These are phyloP conservation scores for Amphipoea oculea DNA, from an alignment of 2,888 invertebrate species.

Conservation along the genomic window DNA sequence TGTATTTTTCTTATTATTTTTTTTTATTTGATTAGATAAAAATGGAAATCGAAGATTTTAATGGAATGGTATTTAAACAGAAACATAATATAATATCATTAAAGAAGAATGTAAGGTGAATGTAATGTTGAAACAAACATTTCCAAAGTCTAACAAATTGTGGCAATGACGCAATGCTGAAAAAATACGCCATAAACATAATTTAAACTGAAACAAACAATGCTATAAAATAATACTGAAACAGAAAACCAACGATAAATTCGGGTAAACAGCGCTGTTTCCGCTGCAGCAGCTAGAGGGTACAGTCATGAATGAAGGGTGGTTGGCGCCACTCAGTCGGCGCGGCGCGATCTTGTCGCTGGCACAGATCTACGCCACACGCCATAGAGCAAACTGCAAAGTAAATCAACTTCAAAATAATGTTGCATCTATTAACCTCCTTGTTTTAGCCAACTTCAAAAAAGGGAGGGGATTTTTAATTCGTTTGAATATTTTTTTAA, in stretches of 20 bases:
- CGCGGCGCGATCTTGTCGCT: slow-evolving; percentile 71
- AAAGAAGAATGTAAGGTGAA: background rate
- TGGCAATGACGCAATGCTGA: background rate
- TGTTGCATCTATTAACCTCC: too few relatives aligned
- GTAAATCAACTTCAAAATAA: slow-evolving; percentile 33
- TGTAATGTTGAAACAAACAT: background rate
- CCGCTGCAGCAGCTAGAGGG: slow-evolving; percentile 65
- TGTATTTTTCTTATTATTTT: background rate
- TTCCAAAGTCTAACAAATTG: background rate
- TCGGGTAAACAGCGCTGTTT: slow-evolving; percentile 41
- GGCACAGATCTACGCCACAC: slow-evolving; percentile 72
- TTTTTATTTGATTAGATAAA: background rate
- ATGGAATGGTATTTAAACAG: background rate
- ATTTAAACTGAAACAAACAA: slow-evolving; percentile 35
- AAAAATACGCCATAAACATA: background rate
- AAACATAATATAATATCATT: background rate
- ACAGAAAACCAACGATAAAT: slow-evolving; percentile 36
- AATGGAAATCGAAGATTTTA: background rate
- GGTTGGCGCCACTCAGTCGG: slow-evolving; percentile 76
- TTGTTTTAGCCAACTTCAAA: too few relatives aligned
- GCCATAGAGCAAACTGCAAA: slow-evolving; percentile 26
- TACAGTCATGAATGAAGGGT: slow-evolving; percentile 64
- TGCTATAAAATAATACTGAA: slow-evolving; percentile 29
- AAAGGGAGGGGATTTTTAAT: too few relatives aligned
- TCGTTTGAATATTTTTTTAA: too few relatives aligned